These are phyloP conservation scores for Listronotus oregonensis DNA, from an alignment of 1,140 invertebrate genomes.

Conservation along the genomic window DNA sequence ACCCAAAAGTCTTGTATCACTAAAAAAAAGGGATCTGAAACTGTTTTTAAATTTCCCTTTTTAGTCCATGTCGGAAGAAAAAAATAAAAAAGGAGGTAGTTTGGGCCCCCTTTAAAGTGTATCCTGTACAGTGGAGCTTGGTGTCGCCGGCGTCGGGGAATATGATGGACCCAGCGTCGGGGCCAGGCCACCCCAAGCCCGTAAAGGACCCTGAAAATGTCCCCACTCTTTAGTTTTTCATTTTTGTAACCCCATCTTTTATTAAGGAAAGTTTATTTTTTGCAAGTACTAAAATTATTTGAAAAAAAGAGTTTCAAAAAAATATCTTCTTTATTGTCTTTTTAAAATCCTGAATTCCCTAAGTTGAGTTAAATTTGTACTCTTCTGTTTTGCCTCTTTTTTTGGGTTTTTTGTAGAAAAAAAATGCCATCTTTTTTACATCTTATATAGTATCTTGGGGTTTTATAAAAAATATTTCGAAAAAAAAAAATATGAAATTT, in stretches of 20 bases:
- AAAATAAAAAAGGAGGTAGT: conserved; percentile 76
- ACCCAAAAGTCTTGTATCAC: conserved; percentile 71
- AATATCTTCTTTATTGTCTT: conserved; percentile 49
- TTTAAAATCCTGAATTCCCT: conserved; percentile 50
- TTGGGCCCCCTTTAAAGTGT: conserved; percentile 57
- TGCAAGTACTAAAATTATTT: conserved; percentile 6
- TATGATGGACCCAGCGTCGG: conserved; percentile 59
- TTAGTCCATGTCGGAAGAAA: conserved; percentile 63
- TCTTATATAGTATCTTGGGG: conserved; percentile 43
- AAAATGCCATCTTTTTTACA: conserved; percentile 49
- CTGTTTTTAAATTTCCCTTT: conserved; percentile 66
- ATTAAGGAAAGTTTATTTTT: conserved; percentile 11
- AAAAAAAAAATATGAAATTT: conserved; percentile 33
- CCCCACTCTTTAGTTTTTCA: conserved; percentile 49
- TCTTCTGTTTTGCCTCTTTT: conserved; percentile 53
- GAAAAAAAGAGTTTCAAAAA: conserved; percentile 17
- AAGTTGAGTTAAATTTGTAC: conserved; percentile 51
- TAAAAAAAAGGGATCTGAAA: conserved; percentile 59
- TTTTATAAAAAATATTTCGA: conserved; percentile 55
- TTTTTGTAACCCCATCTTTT: conserved; percentile 37
- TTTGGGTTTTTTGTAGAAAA: conserved; percentile 53
- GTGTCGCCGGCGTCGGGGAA: conserved; percentile 61
- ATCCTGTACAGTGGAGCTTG: conserved; percentile 58
- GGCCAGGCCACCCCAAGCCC: conserved; percentile 60
- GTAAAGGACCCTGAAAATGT: conserved; percentile 58